Conservation (phyloP, 1,140 invertebrate species). For the Drosophila kikkawai region DNA sequence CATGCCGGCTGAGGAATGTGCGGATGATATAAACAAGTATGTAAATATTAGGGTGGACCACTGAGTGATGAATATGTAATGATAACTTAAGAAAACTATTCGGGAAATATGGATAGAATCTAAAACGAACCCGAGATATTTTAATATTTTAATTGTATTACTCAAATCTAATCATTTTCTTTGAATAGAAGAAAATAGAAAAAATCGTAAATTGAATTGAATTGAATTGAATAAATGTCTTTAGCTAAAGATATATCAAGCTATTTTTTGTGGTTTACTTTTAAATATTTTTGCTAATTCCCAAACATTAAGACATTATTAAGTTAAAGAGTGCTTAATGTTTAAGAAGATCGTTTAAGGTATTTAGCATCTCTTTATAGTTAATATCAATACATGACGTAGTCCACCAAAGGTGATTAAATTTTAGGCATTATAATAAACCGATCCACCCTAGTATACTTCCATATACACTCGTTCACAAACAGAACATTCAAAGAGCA, state of each 20-base stretch:
- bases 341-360: not conserved
- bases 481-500: constrained; percentile 2
- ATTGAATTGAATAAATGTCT: too few relatives aligned
- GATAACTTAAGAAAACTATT: too few relatives aligned
- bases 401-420: not conserved
- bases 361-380: not conserved
- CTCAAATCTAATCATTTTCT: too few relatives aligned
- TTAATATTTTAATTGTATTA: too few relatives aligned
- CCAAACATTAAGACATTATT: not conserved
- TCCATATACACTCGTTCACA: constrained; percentile 5
- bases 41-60: constrained; percentile 9
- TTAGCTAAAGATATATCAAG: not conserved
- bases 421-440: not conserved
- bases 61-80: not conserved
- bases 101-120: too few relatives aligned
- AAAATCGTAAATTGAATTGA: too few relatives aligned
- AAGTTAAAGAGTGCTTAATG: too few relatives aligned
- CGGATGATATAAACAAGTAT: constrained; percentile 12
- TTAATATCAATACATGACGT: not conserved
- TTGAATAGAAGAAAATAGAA: too few relatives aligned
- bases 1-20: constrained; percentile 45
- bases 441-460: constrained; percentile 21
- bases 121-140: too few relatives aligned
- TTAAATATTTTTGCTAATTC: not conserved
- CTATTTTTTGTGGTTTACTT: not conserved